These are phyloP conservation scores for Gallinago nigripennis DNA, from an alignment of 2,797 vertebrate genomes.

Conservation along the genomic window DNA sequence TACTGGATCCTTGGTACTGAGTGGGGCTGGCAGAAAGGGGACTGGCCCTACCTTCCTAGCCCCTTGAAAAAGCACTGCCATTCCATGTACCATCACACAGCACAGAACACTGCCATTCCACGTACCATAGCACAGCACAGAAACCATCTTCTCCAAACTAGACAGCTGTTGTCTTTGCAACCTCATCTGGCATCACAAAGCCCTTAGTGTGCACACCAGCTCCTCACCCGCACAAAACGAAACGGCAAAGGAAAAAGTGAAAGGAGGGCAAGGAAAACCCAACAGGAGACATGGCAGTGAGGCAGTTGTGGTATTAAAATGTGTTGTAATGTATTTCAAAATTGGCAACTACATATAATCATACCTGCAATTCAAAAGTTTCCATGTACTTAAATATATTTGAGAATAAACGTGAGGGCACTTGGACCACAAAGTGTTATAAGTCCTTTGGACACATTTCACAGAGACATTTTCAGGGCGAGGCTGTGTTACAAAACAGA, in stretches of 20 bases:
- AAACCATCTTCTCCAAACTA: not conserved
- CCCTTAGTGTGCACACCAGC: not conserved
- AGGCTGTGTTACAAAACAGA: constrained; percentile 32
- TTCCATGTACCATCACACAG: not conserved
- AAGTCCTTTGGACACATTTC: constrained; percentile 18
- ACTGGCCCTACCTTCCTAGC: not conserved
- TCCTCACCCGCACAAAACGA: not conserved
- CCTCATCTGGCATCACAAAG: rapidly evolving
- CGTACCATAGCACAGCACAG: rapidly evolving
- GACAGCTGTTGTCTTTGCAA: not conserved
- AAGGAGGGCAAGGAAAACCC: not conserved
- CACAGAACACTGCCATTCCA: not conserved
- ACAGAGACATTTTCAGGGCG: constrained; percentile 47
- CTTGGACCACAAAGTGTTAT: not conserved
- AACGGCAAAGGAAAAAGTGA: not conserved
- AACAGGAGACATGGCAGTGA: not conserved
- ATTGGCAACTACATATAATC: constrained; percentile 48
- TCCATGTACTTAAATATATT: constrained; percentile 30
- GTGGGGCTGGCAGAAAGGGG: not conserved
- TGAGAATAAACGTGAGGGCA: constrained; percentile 42
- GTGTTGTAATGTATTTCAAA: not conserved
- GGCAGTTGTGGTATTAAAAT: not conserved
- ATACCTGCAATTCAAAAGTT: constrained; percentile 62
- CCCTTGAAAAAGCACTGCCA: not conserved
- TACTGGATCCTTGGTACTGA: not conserved